A percentile compares a stretch with the other conserved stretches of the same genome.
These are phyloP conservation scores for Calameuta idolon DNA, from an alignment of 2,888 invertebrate genomes.

Conservation along the genomic window DNA sequence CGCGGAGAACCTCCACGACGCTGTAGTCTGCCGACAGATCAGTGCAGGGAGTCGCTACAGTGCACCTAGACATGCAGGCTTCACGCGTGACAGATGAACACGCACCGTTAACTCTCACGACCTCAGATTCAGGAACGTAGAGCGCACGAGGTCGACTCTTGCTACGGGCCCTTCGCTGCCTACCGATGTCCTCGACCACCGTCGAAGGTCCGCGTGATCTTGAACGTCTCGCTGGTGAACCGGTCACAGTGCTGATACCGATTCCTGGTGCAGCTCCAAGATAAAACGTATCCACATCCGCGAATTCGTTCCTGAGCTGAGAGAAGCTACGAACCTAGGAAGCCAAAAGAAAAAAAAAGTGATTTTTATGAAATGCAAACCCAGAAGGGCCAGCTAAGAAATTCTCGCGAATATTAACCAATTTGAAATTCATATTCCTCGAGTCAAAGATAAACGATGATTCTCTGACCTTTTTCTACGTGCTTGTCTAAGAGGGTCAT, in stretches of 20 bases:
- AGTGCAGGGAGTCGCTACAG: background rate
- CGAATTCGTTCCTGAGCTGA: conserved; percentile 91
- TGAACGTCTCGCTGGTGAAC: conserved; percentile 77
- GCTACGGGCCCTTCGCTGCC: conserved; percentile 79
- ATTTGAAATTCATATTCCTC: conserved; percentile 65
- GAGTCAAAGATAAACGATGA: conserved; percentile 55
- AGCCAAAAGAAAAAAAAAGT: too few relatives aligned
- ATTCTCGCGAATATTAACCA: conserved; percentile 46
- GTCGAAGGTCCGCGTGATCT: conserved; percentile 72
- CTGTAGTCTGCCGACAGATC: conserved; percentile 76
- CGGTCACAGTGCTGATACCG: conserved; percentile 65
- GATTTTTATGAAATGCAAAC: too few relatives aligned
- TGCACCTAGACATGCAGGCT: background rate
- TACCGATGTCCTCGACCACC: conserved; percentile 69
- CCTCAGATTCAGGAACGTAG: conserved; percentile 86
- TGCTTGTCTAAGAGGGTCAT: conserved; percentile 26
- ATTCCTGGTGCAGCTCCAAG: conserved; percentile 72
- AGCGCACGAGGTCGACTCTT: conserved; percentile 88
- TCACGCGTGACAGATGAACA: background rate
- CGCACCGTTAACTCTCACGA: conserved; percentile 80
- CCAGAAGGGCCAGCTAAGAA: too few relatives aligned
- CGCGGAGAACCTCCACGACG: conserved; percentile 85
- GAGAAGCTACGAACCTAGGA: conserved; percentile 90
- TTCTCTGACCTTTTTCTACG: conserved; percentile 58
- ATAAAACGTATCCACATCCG: conserved; percentile 92